These are phyloP conservation scores for Rhinophrynus dorsalis DNA, from an alignment of 2,797 vertebrate genomes.

Conservation along the genomic window DNA sequence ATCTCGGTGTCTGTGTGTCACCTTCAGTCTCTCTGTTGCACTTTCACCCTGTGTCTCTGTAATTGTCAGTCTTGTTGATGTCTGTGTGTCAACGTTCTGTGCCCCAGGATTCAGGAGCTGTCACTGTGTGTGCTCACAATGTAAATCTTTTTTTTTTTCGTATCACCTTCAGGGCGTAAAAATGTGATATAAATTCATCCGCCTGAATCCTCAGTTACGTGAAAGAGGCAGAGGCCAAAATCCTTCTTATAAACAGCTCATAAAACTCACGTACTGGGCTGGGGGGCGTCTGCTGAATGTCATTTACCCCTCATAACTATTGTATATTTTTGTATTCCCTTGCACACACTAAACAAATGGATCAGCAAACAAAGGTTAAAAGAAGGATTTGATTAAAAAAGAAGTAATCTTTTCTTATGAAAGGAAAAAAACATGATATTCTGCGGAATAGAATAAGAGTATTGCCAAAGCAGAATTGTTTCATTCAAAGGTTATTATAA, in stretches of 20 bases:
- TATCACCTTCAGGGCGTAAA: constrained; percentile 29
- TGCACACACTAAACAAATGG: too few species aligned
- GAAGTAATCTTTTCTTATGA: too few species aligned
- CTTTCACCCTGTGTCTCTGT: constrained; percentile 1
- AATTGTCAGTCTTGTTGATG: constrained; percentile 19
- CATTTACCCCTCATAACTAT: too few species aligned
- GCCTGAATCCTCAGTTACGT: constrained; percentile 12
- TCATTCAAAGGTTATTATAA: too few species aligned
- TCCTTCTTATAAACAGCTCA: neutral
- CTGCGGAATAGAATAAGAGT: too few species aligned
- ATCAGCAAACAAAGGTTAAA: too few species aligned
- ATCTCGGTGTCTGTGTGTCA: neutral
- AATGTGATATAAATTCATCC: constrained; percentile 3
- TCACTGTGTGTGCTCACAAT: constrained; percentile 20
- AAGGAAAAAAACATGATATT: too few species aligned
- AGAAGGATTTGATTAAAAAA: too few species aligned
- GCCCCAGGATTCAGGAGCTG: constrained; percentile 10
- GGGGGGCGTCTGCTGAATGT: too few species aligned
- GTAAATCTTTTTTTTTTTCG: constrained; percentile 10
- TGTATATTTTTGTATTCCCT: too few species aligned
- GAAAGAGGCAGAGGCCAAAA: neutral
- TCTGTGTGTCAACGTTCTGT: constrained; percentile 6
- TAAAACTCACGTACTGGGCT: too few species aligned
- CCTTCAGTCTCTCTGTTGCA: neutral
- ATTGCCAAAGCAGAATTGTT: too few species aligned